phyloP scores from a whole-genome alignment of 2,888 invertebrate genomes.

The Prenolepis imparis region DNA sequence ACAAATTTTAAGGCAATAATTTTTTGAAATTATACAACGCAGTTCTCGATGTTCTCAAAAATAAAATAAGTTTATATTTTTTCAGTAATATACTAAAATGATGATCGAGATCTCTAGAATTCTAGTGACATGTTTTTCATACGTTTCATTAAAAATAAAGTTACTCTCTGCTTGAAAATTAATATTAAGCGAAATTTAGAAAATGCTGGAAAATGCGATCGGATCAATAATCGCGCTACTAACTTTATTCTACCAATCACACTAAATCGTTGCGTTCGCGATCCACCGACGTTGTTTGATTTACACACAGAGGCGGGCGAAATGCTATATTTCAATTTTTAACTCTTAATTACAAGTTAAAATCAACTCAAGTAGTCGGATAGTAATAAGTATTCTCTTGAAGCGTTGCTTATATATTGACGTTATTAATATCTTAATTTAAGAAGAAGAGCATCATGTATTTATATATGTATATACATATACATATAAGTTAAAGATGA shows the following conservation, averaged over 20 bases:
- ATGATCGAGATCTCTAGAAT: background rate
- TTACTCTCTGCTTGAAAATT: background rate
- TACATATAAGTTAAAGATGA: conserved; percentile 5
- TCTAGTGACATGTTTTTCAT: background rate
- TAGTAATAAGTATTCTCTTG: background rate
- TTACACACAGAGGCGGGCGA: conserved; percentile 31
- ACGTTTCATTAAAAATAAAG: background rate
- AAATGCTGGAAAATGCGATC: background rate
- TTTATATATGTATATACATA: no score
- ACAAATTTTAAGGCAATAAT: conserved; percentile 15
- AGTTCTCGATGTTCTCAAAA: background rate
- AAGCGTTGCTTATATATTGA: background rate
- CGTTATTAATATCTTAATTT: background rate
- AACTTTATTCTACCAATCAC: conserved; percentile 50
- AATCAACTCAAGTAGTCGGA: conserved; percentile 1
- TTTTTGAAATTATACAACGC: background rate
- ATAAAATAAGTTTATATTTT: background rate
- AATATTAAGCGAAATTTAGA: conserved; percentile 10
- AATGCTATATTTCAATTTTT: conserved; percentile 44
- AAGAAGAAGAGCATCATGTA: background rate
- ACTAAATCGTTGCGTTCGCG: conserved; percentile 51
- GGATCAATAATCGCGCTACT: conserved; percentile 30
- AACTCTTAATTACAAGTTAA: conserved; percentile 1
- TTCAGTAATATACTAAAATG: background rate
- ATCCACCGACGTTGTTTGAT: conserved; percentile 47